phyloP scores from a whole-genome alignment of 2,113 vertebrate genomes.

The Smithornis capensis region DNA sequence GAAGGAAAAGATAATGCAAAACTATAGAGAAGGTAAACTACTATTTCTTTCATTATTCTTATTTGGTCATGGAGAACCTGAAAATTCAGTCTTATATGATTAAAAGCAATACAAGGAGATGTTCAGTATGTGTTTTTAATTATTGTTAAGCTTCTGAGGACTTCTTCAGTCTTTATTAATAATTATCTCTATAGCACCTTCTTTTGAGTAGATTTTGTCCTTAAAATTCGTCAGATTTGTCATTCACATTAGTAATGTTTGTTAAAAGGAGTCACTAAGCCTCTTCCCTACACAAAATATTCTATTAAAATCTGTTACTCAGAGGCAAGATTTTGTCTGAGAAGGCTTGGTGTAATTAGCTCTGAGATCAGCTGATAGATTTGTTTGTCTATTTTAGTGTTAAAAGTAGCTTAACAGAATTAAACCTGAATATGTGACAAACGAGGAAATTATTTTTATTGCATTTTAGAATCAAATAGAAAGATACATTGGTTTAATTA shows the following conservation, averaged over 20 bases:
- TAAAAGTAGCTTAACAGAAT: not conserved
- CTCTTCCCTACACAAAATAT: not conserved
- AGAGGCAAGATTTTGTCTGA: not conserved
- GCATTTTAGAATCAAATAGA: not conserved
- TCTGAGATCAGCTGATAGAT: not conserved
- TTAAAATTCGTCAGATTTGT: not conserved
- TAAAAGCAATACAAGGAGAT: not conserved
- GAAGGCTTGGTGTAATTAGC: not conserved
- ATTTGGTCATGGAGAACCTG: not conserved
- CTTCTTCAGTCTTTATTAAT: not conserved
- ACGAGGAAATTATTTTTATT: not conserved
- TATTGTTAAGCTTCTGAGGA: not conserved
- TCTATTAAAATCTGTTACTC: not conserved
- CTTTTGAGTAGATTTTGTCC: not conserved
- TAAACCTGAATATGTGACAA: not conserved
- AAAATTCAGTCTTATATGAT: not conserved
- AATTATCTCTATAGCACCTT: not conserved
- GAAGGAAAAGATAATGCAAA: not conserved
- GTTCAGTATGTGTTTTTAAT: not conserved
- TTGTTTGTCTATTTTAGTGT: not conserved
- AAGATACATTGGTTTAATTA: not conserved
- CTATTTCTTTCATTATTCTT: not conserved
- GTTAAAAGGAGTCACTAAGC: not conserved
- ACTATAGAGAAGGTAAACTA: not conserved
- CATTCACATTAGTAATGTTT: not conserved